Evolutionary conservation across 2,888 invertebrate species (phyloP).

Genomic region (Noctuana brunneofusca): DNA sequence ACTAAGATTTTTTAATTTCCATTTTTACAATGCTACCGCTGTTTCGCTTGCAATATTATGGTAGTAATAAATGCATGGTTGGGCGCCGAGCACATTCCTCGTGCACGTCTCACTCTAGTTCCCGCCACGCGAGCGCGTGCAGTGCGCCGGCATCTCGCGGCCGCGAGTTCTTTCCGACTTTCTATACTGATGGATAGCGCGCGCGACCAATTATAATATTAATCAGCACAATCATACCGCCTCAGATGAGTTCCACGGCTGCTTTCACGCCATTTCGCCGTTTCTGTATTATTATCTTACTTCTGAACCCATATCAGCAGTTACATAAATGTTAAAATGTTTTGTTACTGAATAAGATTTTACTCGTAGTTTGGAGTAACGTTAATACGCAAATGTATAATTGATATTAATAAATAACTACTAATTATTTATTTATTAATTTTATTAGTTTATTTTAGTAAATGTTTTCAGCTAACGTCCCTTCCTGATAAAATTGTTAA

Average conservation of each 20-base stretch:
- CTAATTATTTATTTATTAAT: too few species aligned
- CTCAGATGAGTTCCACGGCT: conserved; percentile 66
- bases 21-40: neutral
- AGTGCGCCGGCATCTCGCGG: conserved; percentile 51
- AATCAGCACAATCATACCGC: conserved; percentile 77
- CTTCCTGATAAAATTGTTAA: too few species aligned
- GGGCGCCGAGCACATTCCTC: conserved; percentile 57
- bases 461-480: too few species aligned
- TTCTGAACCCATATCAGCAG: neutral
- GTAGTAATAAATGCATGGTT: conserved; percentile 45
- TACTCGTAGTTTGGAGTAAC: too few species aligned
- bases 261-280: conserved; percentile 61
- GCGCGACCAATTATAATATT: conserved; percentile 80
- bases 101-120: conserved; percentile 74
- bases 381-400: too few species aligned
- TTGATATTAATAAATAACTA: too few species aligned
- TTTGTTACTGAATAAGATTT: conserved; percentile 9
- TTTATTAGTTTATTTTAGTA: too few species aligned
- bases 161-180: conserved; percentile 73
- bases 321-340: conserved; percentile 18
- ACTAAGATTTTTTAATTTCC: neutral
- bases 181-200: conserved; percentile 79
- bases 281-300: conserved; percentile 25
- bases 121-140: conserved; percentile 63
- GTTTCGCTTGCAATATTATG: conserved; percentile 9